Conservation (phyloP, 2,113 vertebrate genomes). For the Felis catus region DNA sequence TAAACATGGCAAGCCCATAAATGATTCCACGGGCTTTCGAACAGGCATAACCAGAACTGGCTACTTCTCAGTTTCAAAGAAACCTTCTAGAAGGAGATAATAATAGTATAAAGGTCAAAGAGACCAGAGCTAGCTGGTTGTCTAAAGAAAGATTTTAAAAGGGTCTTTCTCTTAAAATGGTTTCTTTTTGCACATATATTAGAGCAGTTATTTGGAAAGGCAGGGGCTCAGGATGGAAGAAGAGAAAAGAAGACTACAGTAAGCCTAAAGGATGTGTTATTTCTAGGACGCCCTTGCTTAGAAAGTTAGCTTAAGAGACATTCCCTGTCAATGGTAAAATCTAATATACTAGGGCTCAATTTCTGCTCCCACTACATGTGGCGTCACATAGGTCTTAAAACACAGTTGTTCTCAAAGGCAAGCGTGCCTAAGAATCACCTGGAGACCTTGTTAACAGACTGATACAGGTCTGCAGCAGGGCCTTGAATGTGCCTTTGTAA, state of each 20-base stretch:
- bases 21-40: background rate
- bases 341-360: background rate
- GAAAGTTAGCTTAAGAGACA: background rate
- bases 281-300: background rate
- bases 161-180: background rate
- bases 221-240: background rate
- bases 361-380: background rate
- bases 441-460: background rate
- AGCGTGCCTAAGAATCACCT: background rate
- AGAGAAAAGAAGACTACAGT: background rate
- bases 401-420: background rate
- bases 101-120: background rate
- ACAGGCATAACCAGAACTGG: background rate
- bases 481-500: background rate
- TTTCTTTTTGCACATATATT: background rate
- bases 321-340: background rate
- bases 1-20: background rate
- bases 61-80: background rate
- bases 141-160: background rate
- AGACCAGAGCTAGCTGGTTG: background rate
- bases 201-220: background rate
- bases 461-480: background rate
- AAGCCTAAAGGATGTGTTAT: background rate
- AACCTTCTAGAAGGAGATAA: background rate
- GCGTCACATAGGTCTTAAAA: background rate